Evolutionary conservation across 1,140 invertebrate species (phyloP), one percentile per base, ranked within the genome.

Genomic region (Cydia fagiglandana): DNA sequence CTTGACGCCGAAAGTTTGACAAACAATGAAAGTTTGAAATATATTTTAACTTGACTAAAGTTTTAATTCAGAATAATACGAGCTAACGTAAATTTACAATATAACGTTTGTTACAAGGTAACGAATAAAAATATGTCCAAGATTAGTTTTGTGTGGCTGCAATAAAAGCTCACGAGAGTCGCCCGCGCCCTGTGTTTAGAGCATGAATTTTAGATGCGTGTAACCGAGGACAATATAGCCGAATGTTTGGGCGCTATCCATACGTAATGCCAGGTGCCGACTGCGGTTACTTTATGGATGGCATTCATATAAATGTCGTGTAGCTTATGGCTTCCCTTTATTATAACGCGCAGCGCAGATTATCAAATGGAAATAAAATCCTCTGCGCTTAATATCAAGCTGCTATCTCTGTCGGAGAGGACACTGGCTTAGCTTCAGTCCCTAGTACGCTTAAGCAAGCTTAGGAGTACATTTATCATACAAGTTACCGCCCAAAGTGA

Each of bases 201-300:
- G 82, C 84, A 84, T 87, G 81, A 87, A 87, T 89, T 86, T 87
- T 84, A 83, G 81, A 87, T 86, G 82, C 77, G 79, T 79, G 79
- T 79, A 81, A 80, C 79, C 84, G 81, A 81, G 75, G 80, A 80
- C 79, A 82, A 81, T 81, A 77, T 78, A 56, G 20, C 28, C 73
- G 50, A 74, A 74, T 74, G 73, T 74, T 53, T 53, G 73, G 45
- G n/a, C 50, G 50, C 73, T 28, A 38, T 20, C 73, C 73, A 53
- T 74, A 64, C 73, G 50, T 74, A 53, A 74, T 70, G 66, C 34
- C 38, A 70, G 66, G 66, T 70, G 66, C 66, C 15, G 66, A 70
- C 66, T 41, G 66, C 30, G 66, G 66, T 41, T 41, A 70, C n/a
- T 61, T 74, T 74, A 64, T 38, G 24, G 17, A 61, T 74, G 47